Evolutionary conservation across 2,888 invertebrate genomes (phyloP).

Genomic region (Tanypteryx hageni): DNA sequence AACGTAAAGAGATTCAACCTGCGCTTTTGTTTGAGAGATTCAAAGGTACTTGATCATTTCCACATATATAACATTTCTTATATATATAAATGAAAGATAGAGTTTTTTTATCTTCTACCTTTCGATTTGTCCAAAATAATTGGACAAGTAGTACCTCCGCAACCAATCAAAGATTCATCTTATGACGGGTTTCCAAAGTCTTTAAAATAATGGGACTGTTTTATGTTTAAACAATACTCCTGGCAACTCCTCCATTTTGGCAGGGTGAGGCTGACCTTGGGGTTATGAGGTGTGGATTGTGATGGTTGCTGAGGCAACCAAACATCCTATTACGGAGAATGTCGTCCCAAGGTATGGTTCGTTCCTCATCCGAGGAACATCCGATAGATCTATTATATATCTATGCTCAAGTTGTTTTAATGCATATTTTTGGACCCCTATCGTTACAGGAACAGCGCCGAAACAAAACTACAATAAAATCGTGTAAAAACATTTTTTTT

Average conservation of each 20-base stretch:
- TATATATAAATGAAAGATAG: conserved; percentile 45
- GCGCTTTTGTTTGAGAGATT: conserved; percentile 34
- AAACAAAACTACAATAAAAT: conserved; percentile 23
- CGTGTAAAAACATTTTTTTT: conserved; percentile 14
- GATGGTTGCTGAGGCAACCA: conserved; percentile 36
- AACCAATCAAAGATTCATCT: conserved; percentile 24
- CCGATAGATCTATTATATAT: conserved; percentile 24
- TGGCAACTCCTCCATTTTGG: conserved; percentile 15
- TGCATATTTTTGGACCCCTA: conserved; percentile 57
- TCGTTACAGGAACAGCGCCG: conserved; percentile 45
- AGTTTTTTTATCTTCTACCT: conserved; percentile 7
- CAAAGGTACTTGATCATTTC: conserved; percentile 50
- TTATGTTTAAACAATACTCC: conserved; percentile 1
- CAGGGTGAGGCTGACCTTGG: conserved; percentile 49
- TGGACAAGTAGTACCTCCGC: conserved; percentile 51
- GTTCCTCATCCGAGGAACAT: not conserved
- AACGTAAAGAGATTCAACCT: conserved; percentile 52
- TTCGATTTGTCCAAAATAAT: not conserved
- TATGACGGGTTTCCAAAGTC: conserved; percentile 34
- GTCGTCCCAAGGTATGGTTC: not conserved
- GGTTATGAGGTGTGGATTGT: conserved; percentile 36
- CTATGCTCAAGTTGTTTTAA: conserved; percentile 27
- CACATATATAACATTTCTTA: not conserved
- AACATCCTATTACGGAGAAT: not conserved
- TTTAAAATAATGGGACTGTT: conserved; percentile 34